phyloP scores from a whole-genome alignment of 2,797 vertebrate genomes.

The Malacoctenus gilli region DNA sequence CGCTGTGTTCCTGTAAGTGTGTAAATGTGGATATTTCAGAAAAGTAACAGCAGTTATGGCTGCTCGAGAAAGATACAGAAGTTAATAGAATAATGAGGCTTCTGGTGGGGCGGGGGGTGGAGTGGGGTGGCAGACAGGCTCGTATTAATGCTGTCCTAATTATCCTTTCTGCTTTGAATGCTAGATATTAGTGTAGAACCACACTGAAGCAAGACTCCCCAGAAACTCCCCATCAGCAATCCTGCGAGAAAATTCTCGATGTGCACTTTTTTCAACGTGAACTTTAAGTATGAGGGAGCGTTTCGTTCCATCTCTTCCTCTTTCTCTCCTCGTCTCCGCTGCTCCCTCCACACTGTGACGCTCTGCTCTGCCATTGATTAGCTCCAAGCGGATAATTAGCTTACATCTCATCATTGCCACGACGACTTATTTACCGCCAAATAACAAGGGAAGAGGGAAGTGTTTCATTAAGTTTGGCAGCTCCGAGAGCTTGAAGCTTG shows the following conservation, averaged over 20 bases:
- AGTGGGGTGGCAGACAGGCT: conserved; percentile 28
- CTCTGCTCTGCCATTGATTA: conserved; percentile 48
- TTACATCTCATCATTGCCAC: conserved; percentile 50
- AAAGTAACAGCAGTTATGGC: conserved; percentile 61
- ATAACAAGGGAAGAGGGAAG: conserved; percentile 35
- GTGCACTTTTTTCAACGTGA: conserved; percentile 26
- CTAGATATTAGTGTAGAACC: conserved; percentile 52
- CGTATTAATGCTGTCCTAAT: conserved; percentile 68
- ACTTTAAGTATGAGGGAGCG: conserved; percentile 9
- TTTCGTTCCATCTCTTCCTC: background rate
- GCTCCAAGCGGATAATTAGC: conserved; percentile 49
- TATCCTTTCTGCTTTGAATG: conserved; percentile 59
- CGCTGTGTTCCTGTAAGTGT: background rate
- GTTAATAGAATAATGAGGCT: conserved; percentile 61
- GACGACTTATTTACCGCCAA: conserved; percentile 35
- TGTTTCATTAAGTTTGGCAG: conserved; percentile 35
- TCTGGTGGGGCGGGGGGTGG: conserved; percentile 10
- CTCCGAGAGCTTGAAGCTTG: conserved; percentile 8
- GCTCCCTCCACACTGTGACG: conserved; percentile 17
- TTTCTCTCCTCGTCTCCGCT: background rate
- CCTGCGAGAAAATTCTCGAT: conserved; percentile 44
- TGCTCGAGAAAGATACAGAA: conserved; percentile 52
- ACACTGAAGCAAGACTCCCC: conserved; percentile 37
- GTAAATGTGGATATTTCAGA: conserved; percentile 1
- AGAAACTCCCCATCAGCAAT: conserved; percentile 58